These are phyloP conservation scores for Torymus auratus DNA, from an alignment of 2,888 invertebrate species.

Conservation along the genomic window DNA sequence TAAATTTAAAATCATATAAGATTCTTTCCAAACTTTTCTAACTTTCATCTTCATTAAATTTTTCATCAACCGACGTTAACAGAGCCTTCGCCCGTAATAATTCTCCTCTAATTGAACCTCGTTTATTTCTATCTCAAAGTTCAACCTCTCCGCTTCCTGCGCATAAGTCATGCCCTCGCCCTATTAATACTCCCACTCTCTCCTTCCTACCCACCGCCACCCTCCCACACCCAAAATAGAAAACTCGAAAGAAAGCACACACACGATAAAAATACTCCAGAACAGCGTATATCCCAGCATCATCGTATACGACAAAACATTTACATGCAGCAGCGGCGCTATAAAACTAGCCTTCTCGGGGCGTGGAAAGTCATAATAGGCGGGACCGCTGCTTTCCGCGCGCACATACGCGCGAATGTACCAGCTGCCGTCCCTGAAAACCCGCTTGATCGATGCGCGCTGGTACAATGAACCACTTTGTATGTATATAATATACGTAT, in stretches of 20 bases:
- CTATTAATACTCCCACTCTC: not conserved
- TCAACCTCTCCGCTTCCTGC: too few relatives aligned
- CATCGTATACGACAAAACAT: constrained; percentile 4
- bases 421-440: constrained; percentile 36
- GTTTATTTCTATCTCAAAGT: too few relatives aligned
- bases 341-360: not conserved
- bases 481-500: constrained; percentile 2
- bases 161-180: not conserved
- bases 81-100: too few relatives aligned
- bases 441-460: constrained; percentile 24
- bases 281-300: too few relatives aligned
- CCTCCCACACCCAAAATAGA: not conserved
- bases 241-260: not conserved
- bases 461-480: constrained; percentile 38
- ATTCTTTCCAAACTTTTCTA: too few relatives aligned
- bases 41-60: too few relatives aligned
- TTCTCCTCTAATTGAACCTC: too few relatives aligned
- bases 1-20: too few relatives aligned
- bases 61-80: not conserved
- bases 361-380: constrained; percentile 21
- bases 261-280: not conserved
- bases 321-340: not conserved
- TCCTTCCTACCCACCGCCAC: not conserved
- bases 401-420: not conserved
- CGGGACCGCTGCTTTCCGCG: not conserved